Conservation (phyloP, 2,888 invertebrate species). For the Trilocha varians region DNA sequence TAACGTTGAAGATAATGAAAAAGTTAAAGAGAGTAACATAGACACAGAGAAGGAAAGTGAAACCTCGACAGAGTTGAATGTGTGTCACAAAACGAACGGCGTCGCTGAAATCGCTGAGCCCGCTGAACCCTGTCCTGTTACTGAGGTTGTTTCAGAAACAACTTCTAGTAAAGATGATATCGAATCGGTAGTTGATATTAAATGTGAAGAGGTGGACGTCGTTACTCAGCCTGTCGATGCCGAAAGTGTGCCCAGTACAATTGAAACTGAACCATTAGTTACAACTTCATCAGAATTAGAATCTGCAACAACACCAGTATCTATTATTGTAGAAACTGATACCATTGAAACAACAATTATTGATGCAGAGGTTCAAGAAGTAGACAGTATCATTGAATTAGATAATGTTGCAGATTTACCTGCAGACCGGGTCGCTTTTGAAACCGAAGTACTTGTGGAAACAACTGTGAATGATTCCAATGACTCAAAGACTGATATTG, state of each 20-base stretch:
- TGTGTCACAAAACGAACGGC: slow-evolving; percentile 55
- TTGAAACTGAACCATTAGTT: neutral
- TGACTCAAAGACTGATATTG: slow-evolving; percentile 19
- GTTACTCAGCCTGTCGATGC: neutral
- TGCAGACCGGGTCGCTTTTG: slow-evolving; percentile 40
- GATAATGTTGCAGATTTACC: slow-evolving; percentile 20
- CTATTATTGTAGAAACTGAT: slow-evolving; percentile 6
- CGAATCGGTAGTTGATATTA: slow-evolving; percentile 6
- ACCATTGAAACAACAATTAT: slow-evolving; percentile 9
- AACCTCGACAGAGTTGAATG: slow-evolving; percentile 29
- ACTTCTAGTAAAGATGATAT: slow-evolving; percentile 2
- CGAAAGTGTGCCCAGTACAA: neutral
- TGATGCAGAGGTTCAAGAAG: slow-evolving; percentile 8
- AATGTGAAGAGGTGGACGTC: slow-evolving; percentile 10
- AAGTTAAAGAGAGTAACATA: slow-evolving; percentile 23
- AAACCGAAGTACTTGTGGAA: slow-evolving; percentile 60
- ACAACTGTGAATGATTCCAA: slow-evolving; percentile 38
- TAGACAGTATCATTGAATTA: slow-evolving; percentile 20
- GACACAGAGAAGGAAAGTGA: slow-evolving; percentile 20
- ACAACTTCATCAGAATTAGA: slow-evolving; percentile 5
- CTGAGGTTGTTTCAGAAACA: slow-evolving; percentile 11
- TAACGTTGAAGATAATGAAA: slow-evolving; percentile 20
- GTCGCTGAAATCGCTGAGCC: slow-evolving; percentile 28
- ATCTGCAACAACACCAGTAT: slow-evolving; percentile 9
- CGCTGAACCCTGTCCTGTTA: slow-evolving; percentile 1